Percentiles rank a stretch among this genome's conserved stretches.
Conservation (phyloP, 2,113 vertebrate genomes). For the Nibea albiflora region DNA sequence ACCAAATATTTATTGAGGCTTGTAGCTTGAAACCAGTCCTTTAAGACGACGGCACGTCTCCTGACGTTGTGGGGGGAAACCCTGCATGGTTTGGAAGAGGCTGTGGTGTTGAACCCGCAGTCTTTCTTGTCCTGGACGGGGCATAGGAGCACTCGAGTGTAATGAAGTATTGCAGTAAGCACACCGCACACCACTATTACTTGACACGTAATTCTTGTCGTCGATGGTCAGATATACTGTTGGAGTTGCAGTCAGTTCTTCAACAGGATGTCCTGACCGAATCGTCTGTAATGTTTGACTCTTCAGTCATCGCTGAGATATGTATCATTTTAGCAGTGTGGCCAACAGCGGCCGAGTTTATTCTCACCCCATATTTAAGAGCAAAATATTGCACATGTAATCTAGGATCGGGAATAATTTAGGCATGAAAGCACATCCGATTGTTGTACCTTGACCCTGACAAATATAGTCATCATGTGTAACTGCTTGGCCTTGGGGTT, state of each 20-base stretch:
- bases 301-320: neutral
- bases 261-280: neutral
- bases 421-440: neutral
- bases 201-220: constrained; percentile 44
- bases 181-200: constrained; percentile 31
- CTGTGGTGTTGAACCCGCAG: constrained; percentile 43
- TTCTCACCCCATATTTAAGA: neutral
- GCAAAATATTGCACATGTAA: neutral
- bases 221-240: constrained; percentile 4
- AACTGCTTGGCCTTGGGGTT: neutral
- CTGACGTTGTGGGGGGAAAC: constrained; percentile 37
- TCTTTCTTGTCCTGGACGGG: constrained; percentile 51
- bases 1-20: constrained; percentile 73
- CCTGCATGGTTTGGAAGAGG: constrained; percentile 57
- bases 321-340: neutral
- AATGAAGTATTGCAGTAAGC: constrained; percentile 36
- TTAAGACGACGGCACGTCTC: constrained; percentile 57
- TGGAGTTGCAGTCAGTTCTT: neutral
- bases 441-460: neutral
- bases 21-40: constrained; percentile 67
- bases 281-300: neutral
- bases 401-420: neutral
- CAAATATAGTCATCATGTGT: constrained; percentile 6
- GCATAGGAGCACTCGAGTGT: constrained; percentile 26
- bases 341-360: neutral